A percentile compares a stretch with the other conserved stretches of the same genome.
Conservation (phyloP, 2,797 vertebrate species). For the Phataginus tetradactyla region DNA sequence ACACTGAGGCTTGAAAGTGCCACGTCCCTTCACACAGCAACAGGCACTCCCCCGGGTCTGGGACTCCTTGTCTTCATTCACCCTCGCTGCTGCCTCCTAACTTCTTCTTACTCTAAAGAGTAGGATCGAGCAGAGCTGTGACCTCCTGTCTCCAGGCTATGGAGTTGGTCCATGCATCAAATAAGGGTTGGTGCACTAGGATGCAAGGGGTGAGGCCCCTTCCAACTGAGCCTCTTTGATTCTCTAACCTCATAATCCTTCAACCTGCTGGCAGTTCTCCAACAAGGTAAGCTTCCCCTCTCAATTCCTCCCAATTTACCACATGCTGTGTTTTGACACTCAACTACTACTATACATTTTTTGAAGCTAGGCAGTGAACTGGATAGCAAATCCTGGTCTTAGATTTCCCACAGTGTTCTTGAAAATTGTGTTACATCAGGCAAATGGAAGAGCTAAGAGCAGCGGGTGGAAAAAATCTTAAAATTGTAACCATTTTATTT, state of each 20-base stretch:
- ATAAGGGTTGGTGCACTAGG: background rate
- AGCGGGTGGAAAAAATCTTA: constrained; percentile 81
- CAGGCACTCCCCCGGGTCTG: background rate
- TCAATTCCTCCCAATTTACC: constrained; percentile 50
- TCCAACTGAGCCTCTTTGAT: background rate
- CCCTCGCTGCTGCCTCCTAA: background rate
- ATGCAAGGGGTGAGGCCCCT: background rate
- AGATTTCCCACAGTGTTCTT: constrained; percentile 72
- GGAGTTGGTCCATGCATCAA: constrained; percentile 25
- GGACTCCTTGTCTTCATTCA: background rate
- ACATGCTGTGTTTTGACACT: constrained; percentile 78
- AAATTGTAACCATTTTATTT: constrained; percentile 83
- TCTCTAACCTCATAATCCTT: background rate
- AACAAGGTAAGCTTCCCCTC: constrained; percentile 43
- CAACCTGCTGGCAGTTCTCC: constrained; percentile 54
- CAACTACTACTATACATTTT: constrained; percentile 68
- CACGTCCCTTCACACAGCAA: background rate
- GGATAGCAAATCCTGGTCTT: constrained; percentile 81
- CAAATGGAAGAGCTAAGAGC: constrained; percentile 83
- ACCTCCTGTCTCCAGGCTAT: background rate
- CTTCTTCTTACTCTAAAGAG: background rate
- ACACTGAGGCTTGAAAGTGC: background rate
- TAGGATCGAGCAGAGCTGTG: background rate
- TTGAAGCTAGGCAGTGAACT: constrained; percentile 78
- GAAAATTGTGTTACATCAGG: constrained; percentile 82